These are phyloP conservation scores for Mesocentrotus franciscanus DNA, from an alignment of 53 echinoderm and acorn worm species.

Conservation along the genomic window DNA sequence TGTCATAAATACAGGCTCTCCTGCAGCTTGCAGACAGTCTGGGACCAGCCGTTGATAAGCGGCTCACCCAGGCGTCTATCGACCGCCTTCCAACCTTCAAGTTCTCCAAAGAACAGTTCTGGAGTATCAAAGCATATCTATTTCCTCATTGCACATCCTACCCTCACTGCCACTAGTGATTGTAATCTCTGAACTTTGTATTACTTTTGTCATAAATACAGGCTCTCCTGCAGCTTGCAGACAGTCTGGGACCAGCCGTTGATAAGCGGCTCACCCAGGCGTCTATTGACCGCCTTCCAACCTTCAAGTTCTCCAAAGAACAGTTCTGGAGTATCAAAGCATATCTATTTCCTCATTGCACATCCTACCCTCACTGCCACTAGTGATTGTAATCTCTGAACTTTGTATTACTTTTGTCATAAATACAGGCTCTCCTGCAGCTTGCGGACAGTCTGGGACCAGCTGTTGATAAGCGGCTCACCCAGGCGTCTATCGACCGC, in stretches of 20 bases:
- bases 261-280: slow-evolving; percentile 78
- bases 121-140: too few species aligned
- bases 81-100: slow-evolving; percentile 86
- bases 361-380: too few species aligned
- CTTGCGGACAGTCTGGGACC: slow-evolving; percentile 86
- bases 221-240: slow-evolving; percentile 87
- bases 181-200: too few species aligned
- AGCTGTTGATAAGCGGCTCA: slow-evolving; percentile 81
- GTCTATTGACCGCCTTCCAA: slow-evolving; percentile 84
- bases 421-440: slow-evolving; percentile 82
- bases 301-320: slow-evolving; percentile 74
- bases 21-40: slow-evolving; percentile 81
- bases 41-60: slow-evolving; percentile 81
- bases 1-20: slow-evolving; percentile 66
- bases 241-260: slow-evolving; percentile 81
- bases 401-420: too few species aligned
- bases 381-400: too few species aligned
- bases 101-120: slow-evolving; percentile 46
- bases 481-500: slow-evolving; percentile 73
- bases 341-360: background rate
- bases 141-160: too few species aligned
- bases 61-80: slow-evolving; percentile 75
- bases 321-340: slow-evolving; percentile 29
- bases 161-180: too few species aligned
- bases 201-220: too few species aligned